Evolutionary conservation across 2,113 vertebrate genomes (phyloP), one percentile per base, ranked within the genome.

Genomic region (Peromyscus californicus): DNA sequence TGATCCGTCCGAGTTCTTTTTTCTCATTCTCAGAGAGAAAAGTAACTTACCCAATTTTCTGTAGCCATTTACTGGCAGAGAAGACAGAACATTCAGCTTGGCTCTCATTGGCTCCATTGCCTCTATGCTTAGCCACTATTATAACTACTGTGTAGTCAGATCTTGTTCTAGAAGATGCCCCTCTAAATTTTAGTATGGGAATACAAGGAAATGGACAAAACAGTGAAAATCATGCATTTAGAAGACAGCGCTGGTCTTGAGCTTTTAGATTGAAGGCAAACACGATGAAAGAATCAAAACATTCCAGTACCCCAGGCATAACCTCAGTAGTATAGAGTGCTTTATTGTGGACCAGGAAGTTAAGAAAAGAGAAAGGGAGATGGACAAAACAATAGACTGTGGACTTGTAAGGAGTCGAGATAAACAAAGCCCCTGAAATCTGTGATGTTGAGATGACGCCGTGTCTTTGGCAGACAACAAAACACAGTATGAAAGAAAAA

Each of bases 1-100:
- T 93, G 91, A 97, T 97, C 91, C 91, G n/a, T 86, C 89, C 80
- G 29, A 70, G 84, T 94, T 87, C 72, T 70, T 80, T 95, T 72
- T 93, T 42, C 94, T 96, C 89, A 83, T 94, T 95, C 89, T 90
- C 93, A 61, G n/a, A 84, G 39, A 96, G 92, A 95, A 96, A 97
- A 97, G 84, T 84, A 97, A 96, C 90, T 89, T 93, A 92, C 31
- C 57, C 92, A 90, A 95, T 94, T 96, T 97, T 97, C 95, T 90
- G 6, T 79, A 61, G 42, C 63, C 80, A 84, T 89, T 95, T 96
- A 84, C 74, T 2, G 39, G 24, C 48, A 97, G 70, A 90, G 96
- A 83, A 5, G 79, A 96, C 97, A 96, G 89, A 96, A 98, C 95
- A 84, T 57, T 33, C 90, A 45, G 59, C 61, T 75, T 24, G 63